Evolutionary conservation across 64 coral and sea anemone genomes (phyloP).

Genomic region (Stylophora pistillata): DNA sequence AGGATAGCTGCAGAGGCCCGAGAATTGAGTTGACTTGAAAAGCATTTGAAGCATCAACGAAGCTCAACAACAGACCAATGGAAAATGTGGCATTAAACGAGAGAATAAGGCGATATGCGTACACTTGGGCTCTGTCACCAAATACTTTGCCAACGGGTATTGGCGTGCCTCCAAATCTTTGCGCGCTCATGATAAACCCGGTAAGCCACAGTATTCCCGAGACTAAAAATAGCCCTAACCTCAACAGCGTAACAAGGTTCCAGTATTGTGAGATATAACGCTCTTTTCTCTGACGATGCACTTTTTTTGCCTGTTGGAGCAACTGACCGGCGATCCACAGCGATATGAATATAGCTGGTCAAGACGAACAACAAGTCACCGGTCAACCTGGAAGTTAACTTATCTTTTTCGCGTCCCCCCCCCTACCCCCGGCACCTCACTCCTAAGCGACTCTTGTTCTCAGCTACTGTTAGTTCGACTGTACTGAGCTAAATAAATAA

Average conservation of each 20-base stretch:
- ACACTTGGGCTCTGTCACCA: not conserved
- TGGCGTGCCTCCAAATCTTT: not conserved
- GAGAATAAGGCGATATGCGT: slow-evolving; percentile 53
- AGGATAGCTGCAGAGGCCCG: slow-evolving; percentile 73
- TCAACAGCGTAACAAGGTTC: slow-evolving; percentile 71
- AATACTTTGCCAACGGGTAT: slow-evolving; percentile 9
- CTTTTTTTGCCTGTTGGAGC: slow-evolving; percentile 73
- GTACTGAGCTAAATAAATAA: no score
- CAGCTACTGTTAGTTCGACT: no score
- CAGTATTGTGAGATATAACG: slow-evolving; percentile 78
- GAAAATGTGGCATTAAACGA: slow-evolving; percentile 75
- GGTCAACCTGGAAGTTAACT: not conserved
- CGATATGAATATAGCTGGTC: slow-evolving; percentile 57
- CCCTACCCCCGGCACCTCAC: no score
- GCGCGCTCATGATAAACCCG: slow-evolving; percentile 39
- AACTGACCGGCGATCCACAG: slow-evolving; percentile 71
- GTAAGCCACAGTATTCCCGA: slow-evolving; percentile 73
- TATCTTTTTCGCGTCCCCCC: not conserved
- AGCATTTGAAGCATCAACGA: slow-evolving; percentile 55
- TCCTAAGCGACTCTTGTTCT: not conserved
- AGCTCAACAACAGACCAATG: slow-evolving; percentile 58
- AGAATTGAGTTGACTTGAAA: slow-evolving; percentile 76
- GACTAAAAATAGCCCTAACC: slow-evolving; percentile 62
- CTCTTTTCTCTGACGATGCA: slow-evolving; percentile 62
- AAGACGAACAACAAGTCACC: not conserved